These are phyloP conservation scores for Stenoptilia bipunctidactyla DNA, from an alignment of 2,888 invertebrate genomes.

Conservation along the genomic window DNA sequence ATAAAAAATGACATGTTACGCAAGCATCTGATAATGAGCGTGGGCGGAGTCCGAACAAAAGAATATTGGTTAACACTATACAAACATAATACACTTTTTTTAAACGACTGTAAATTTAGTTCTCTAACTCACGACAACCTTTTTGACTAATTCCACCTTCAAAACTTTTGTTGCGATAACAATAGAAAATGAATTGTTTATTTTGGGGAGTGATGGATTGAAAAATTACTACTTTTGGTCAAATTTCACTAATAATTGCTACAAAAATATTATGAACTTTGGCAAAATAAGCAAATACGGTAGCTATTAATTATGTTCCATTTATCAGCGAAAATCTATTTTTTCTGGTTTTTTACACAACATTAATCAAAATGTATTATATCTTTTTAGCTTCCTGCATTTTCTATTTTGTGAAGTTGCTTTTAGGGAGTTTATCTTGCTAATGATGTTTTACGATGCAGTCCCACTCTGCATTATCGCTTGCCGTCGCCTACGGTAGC, in stretches of 20 bases:
- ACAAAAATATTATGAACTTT: too few species aligned
- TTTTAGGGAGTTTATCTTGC: conserved; percentile 60
- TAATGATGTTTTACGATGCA: conserved; percentile 67
- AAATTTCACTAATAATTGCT: too few species aligned
- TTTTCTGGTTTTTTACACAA: neutral
- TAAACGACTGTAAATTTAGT: conserved; percentile 59
- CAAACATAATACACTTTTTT: conserved; percentile 49
- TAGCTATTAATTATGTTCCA: too few species aligned
- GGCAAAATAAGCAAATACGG: too few species aligned
- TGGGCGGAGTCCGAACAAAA: conserved; percentile 60
- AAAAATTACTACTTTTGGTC: conserved; percentile 31
- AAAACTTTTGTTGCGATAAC: neutral
- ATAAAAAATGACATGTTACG: conserved; percentile 67
- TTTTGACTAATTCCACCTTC: conserved; percentile 25
- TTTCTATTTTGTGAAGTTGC: conserved; percentile 39
- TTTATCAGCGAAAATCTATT: too few species aligned
- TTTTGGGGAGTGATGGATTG: conserved; percentile 34
- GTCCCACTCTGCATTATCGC: conserved; percentile 47
- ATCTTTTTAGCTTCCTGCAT: conserved; percentile 41
- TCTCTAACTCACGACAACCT: conserved; percentile 40
- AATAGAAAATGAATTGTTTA: conserved; percentile 29
- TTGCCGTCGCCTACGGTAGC: conserved; percentile 57
- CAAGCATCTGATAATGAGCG: conserved; percentile 65
- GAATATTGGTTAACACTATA: conserved; percentile 61
- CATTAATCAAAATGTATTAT: conserved; percentile 32